phyloP scores from a whole-genome alignment of 2,888 invertebrate species.

The Hydraecia micacea region DNA sequence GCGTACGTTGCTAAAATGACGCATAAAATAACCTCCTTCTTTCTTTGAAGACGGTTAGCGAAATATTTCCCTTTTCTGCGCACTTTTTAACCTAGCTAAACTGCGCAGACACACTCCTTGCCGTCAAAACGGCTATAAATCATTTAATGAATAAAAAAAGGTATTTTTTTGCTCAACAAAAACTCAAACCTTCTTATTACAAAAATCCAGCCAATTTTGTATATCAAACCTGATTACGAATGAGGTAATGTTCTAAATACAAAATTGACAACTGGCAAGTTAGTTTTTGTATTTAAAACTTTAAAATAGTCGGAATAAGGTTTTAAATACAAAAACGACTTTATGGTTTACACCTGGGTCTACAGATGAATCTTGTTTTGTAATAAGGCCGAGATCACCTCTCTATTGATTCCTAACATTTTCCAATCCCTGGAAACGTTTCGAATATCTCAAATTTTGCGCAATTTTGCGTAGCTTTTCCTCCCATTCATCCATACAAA shows the following conservation, averaged over 20 bases:
- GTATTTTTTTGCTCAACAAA: not conserved
- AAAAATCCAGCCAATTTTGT: not conserved
- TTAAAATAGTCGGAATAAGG: not conserved
- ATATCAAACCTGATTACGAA: not conserved
- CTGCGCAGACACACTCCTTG: not conserved
- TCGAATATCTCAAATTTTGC: not conserved
- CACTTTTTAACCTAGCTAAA: not conserved
- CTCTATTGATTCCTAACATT: not conserved
- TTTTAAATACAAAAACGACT: not conserved
- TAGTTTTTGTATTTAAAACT: not conserved
- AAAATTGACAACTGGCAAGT: not conserved
- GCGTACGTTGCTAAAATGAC: not conserved
- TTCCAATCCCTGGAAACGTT: not conserved
- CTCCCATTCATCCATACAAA: conserved; percentile 45
- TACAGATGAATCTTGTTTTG: not conserved
- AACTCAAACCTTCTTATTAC: not conserved
- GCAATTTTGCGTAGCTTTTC: not conserved
- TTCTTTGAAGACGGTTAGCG: not conserved
- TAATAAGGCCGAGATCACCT: not conserved
- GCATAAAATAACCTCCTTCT: not conserved
- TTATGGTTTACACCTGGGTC: not conserved
- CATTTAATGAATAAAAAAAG: not conserved
- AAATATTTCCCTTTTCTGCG: not conserved
- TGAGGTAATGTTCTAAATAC: not conserved
- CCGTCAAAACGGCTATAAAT: not conserved